Conservation (phyloP, 2,888 invertebrate genomes). For the Beris morrisii region DNA sequence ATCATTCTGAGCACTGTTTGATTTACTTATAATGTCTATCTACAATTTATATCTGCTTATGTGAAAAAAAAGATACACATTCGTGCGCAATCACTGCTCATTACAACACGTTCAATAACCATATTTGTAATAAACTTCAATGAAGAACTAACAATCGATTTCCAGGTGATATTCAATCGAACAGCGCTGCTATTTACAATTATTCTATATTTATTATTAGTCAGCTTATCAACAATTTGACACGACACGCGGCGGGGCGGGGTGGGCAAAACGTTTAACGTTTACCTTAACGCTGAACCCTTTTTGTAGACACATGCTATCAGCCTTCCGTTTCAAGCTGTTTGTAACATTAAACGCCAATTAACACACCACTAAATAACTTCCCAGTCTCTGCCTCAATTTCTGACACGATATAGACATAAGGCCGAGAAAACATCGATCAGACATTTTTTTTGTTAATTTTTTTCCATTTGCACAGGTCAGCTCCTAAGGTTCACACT, state of each 20-base stretch:
- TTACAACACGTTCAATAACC: no score
- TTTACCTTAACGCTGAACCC: slow-evolving; percentile 1
- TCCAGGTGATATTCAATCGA: slow-evolving; percentile 7
- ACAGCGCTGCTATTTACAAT: slow-evolving; percentile 5
- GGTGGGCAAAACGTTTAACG: neutral
- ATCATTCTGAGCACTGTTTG: no score
- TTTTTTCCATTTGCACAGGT: slow-evolving; percentile 4
- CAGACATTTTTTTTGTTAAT: no score
- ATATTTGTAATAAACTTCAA: no score
- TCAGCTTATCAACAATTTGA: slow-evolving; percentile 1
- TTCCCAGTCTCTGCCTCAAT: neutral
- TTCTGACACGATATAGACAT: no score
- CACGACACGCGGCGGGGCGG: neutral
- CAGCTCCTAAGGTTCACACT: neutral
- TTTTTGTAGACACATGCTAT: slow-evolving; percentile 15
- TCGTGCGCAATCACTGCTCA: no score
- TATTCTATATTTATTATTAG: no score
- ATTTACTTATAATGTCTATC: no score
- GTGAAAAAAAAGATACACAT: no score
- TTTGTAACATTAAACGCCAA: slow-evolving; percentile 25
- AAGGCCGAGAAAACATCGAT: no score
- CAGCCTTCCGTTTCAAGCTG: slow-evolving; percentile 25
- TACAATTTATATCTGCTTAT: no score
- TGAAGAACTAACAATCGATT: slow-evolving; percentile 1
- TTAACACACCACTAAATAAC: slow-evolving; percentile 21